Base-by-base conservation (phyloP, 1,140 invertebrate species). In the Bombyx mandarina region DNA sequence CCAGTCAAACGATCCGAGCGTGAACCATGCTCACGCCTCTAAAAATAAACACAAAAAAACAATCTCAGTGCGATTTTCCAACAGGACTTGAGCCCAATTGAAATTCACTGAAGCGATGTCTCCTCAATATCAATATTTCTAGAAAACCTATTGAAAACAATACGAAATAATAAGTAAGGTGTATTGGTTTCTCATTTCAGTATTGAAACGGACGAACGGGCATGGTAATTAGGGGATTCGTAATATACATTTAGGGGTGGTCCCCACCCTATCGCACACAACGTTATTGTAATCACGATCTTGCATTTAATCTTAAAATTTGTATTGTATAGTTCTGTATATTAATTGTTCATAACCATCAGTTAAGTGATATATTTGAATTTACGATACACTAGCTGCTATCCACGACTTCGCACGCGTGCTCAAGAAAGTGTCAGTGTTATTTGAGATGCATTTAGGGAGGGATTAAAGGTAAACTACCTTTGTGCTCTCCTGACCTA, bases 181-280 rank as follows among this genome's bases (percentile, higher is more conserved):
- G 81, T 71, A 60, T 58, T 61, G 52, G 63, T 67, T 69, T 74
- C 69, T 70, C 73, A 78, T 80, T 71, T 73, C 62, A 61, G 54
- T 50, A 43, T 46, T 43, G 45, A 54, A 54, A 72, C 60, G 82
- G 71, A 74, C 73, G 77, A 81, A 67, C 70, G 74, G 65, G 73
- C 26, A 60, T 62, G 65, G 70, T 81, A 81, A 82, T 82, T 83
- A 83, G 77, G 80, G 82, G 78, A 69, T 75, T 67, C 61, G 44
- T 83, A 86, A 86, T 84, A 75, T 82, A 81, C 81, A 86, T 86
- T 54, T 84, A 79, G 71, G 77, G 74, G 81, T 35, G 26, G 26
- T 35, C 78, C 77, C 77, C 71, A 69, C 62, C 65, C 63, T 44
- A 8, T 57, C 79, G 74, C 76, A 71, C 63, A 66, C 69, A 71